Evolutionary conservation across 2,797 vertebrate genomes (phyloP), one percentile per base, ranked within the genome.

Genomic region (Halcyon leucocephala): DNA sequence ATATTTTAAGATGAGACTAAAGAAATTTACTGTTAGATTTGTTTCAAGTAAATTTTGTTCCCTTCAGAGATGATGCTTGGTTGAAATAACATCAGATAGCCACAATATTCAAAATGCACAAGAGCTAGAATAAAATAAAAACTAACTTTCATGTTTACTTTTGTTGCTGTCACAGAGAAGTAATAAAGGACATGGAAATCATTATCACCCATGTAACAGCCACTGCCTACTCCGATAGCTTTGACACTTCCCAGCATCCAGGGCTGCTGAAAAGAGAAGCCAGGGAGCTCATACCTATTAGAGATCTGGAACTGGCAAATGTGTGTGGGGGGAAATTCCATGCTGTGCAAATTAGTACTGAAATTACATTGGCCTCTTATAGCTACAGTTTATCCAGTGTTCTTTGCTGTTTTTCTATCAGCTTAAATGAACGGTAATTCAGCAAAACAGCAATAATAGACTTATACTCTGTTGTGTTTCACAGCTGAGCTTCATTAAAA

Each of bases 321-420:
- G 13, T 37, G 7, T 6, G 13, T 5, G 13, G 1, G 10, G 26
- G 17, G 25, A 86, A 42, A n/a, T 70, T 89, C 35, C 52, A 71
- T 35, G 73, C 66, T 92, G 83, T 49, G 84, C 25, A 86, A 93
- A 95, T 91, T 91, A 91, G 22, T 79, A n/a, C 42, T 70, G 65
- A 87, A 93, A 71, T 91, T 79, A 42, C 64, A 41, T 46, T 0
- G 0, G 25, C 37, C 15, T 90, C 51, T 80, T 81, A 54, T 1
- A 89, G 37, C 49, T 91, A 11, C 65, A 67, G 44, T 61, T 95
- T 82, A 74, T 79, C n/a, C 35, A 57, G 7, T 48, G 37, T 74
- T 78, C 33, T 89, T 72, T 26, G 12, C 26, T 82, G 42, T 1
- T 82, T 88, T 89, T 61, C 41, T 79, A 12, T 85, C 41, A 87